Percentiles rank a stretch among this genome's conserved stretches.
These are phyloP conservation scores for Scaptomyza caliginosa DNA, from an alignment of 2,888 invertebrate genomes.

Conservation along the genomic window DNA sequence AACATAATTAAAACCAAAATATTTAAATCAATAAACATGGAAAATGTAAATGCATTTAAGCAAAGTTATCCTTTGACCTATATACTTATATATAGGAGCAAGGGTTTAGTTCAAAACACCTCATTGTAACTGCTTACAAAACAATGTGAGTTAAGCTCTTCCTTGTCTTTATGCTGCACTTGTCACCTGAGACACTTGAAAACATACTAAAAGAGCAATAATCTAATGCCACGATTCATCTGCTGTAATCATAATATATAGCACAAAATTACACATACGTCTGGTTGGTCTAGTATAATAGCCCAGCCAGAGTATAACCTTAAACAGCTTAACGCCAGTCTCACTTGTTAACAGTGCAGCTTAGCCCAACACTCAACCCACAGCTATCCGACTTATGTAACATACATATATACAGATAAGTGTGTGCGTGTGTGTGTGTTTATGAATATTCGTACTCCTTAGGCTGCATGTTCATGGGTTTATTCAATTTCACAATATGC, in stretches of 20 bases:
- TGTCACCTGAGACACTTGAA: conserved; percentile 6
- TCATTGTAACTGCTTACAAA: background rate
- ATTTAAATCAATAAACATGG: background rate
- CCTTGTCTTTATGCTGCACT: conserved; percentile 1
- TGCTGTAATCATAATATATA: conserved; percentile 36
- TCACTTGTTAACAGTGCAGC: conserved; percentile 69
- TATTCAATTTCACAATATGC: conserved; percentile 76
- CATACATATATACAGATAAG: background rate
- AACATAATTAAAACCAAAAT: background rate
- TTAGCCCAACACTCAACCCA: conserved; percentile 40
- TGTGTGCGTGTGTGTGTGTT: background rate
- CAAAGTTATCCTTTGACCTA: background rate
- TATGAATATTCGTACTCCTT: background rate
- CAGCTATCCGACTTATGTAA: background rate
- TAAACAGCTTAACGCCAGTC: conserved; percentile 51
- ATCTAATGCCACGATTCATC: conserved; percentile 37
- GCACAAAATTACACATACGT: conserved; percentile 41
- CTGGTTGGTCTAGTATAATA: background rate
- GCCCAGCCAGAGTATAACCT: conserved; percentile 22
- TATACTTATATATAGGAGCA: background rate
- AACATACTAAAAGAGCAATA: conserved; percentile 40
- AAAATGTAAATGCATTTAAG: background rate
- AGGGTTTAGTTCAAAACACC: background rate
- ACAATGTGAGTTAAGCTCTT: conserved; percentile 10
- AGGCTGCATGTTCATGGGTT: conserved; percentile 32